Base-by-base conservation (phyloP, 2,113 vertebrate genomes). In the Rhineura floridana region DNA sequence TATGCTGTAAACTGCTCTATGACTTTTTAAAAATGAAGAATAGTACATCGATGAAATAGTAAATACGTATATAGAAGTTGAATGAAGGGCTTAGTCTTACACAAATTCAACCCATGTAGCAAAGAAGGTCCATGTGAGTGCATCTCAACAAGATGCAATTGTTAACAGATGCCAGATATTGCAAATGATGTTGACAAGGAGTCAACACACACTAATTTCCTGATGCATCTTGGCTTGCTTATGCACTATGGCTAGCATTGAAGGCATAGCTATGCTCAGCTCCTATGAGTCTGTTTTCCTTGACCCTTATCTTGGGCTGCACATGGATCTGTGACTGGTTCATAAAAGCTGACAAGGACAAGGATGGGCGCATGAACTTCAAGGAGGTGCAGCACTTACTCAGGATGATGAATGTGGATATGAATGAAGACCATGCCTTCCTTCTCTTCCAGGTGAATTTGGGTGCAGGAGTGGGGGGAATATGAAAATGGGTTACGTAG, bases 291-390 rank as follows among this genome's bases (percentile, higher is more conserved):
- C 55, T 77, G 4, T 96, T 96, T 95, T 78, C 98, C 97, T 98
- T 98, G 95, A 98, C 83, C 90, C 44, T 88, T 79, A 3, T 89
- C 62, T 88, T 89, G 88, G 90, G 86, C 90, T 90, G 91, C 95
- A 98, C 97, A 0, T 99, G 98, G 99, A 96, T 99, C 90, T 96
- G 96, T 90, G 98, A 99, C 89, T 99, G 98, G 98, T 99, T 99
- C 93, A 96, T 97, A 46, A 99, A 97, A 86, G 99, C 98, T 0
- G 99, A 99, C 96, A 99, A 97, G 93, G 98, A 99, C 95, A 98
- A 98, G 89, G 98, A 99, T 15, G 98, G 98, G 0, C 96, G 98
- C 86, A 99, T 99, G 97, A 98, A 96, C 92, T 99, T 99, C 88
- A 97, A 97, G 90, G 99, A 99, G 91, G 97, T 98, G 87, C 97